phyloP scores from a whole-genome alignment of 2,113 vertebrate species.

The Daboia siamensis region DNA sequence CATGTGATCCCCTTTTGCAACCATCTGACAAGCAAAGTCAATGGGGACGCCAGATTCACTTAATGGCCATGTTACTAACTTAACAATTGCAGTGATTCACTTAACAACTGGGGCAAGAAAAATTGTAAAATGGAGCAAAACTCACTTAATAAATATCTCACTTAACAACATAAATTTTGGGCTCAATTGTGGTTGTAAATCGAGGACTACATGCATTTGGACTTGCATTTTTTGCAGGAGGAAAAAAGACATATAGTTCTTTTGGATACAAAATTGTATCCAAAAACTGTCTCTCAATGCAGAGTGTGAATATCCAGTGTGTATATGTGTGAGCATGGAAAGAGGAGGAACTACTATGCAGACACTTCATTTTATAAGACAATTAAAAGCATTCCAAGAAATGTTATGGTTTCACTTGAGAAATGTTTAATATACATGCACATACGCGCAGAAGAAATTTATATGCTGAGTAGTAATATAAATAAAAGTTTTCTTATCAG shows the following conservation, averaged over 20 bases:
- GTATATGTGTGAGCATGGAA: background rate
- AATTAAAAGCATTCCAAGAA: background rate
- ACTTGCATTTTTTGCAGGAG: background rate
- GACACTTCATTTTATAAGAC: background rate
- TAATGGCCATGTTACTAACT: background rate
- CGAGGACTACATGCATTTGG: background rate
- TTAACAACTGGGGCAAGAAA: background rate
- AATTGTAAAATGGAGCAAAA: background rate
- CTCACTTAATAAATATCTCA: background rate
- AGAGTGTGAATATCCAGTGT: background rate
- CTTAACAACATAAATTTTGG: background rate
- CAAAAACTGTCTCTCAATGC: background rate
- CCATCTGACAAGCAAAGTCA: background rate
- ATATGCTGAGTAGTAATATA: background rate
- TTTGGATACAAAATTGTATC: background rate
- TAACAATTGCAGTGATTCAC: background rate
- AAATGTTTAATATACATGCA: no score
- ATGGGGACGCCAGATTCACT: background rate
- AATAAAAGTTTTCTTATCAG: background rate
- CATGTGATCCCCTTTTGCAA: background rate
- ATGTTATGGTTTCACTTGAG: background rate
- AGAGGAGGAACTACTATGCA: background rate
- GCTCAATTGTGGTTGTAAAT: background rate
- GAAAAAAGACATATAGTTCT: background rate
- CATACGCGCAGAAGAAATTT: background rate